Percentiles rank a stretch among this genome's conserved stretches.
These are phyloP conservation scores for Heloderma charlesbogerti DNA, from an alignment of 2,113 vertebrate genomes.

Conservation along the genomic window DNA sequence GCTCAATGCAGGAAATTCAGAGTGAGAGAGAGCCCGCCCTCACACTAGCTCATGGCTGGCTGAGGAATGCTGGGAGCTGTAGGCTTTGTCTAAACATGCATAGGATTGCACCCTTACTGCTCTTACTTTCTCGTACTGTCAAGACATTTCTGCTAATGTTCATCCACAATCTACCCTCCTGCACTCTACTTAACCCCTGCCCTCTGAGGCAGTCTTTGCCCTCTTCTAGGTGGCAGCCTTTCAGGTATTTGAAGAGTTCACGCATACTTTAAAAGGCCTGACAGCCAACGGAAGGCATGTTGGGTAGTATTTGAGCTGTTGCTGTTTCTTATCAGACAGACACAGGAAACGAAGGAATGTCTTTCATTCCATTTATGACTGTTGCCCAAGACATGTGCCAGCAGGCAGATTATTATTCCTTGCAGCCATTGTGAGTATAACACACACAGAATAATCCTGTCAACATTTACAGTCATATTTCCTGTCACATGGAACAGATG, in stretches of 20 bases:
- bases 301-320: conserved; percentile 39
- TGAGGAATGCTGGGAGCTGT: no score
- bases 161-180: not conserved
- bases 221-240: not conserved
- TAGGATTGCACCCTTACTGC: no score
- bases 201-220: not conserved
- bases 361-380: conserved; percentile 27
- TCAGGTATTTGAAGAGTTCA: not conserved
- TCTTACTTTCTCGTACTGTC: not conserved
- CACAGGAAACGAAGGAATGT: conserved; percentile 54
- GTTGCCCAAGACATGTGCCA: conserved; percentile 41
- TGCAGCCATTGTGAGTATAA: conserved; percentile 27
- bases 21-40: no score
- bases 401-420: conserved; percentile 43
- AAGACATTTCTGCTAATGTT: not conserved
- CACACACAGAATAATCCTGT: conserved; percentile 34
- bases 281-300: not conserved
- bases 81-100: no score
- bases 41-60: no score
- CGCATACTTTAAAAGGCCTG: not conserved
- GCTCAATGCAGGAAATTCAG: no score
- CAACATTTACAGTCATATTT: conserved; percentile 47
- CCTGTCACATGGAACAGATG: conserved; percentile 53
- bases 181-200: not conserved
- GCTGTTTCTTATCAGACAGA: conserved; percentile 53